A percentile compares a stretch with the other conserved stretches of the same genome.
Conservation (phyloP, 2,113 vertebrate species). For the Donacobius atricapilla region DNA sequence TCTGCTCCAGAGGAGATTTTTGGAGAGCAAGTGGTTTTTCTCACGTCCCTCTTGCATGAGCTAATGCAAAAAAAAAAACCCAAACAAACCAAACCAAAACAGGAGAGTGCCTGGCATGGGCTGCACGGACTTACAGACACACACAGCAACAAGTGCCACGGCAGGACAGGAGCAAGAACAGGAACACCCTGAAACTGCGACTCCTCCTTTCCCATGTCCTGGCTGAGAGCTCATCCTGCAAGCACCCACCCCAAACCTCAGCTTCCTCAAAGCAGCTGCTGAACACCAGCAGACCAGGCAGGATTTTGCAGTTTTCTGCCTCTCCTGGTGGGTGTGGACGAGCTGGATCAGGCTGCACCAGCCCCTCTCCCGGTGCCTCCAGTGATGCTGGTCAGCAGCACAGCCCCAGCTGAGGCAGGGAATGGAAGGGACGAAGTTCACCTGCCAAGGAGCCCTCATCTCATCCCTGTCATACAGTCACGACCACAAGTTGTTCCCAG, state of each 20-base stretch:
- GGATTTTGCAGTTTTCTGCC: neutral
- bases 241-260: neutral
- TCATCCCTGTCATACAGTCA: neutral
- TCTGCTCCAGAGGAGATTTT: neutral
- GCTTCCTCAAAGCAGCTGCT: neutral
- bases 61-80: neutral
- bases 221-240: neutral
- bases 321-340: neutral
- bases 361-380: neutral
- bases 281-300: neutral
- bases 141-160: neutral
- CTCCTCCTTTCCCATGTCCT: neutral
- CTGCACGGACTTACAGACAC: neutral
- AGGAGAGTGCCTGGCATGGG: neutral
- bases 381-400: neutral
- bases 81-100: neutral
- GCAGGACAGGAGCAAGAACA: neutral
- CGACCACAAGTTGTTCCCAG: neutral
- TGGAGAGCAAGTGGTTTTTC: neutral
- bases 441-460: neutral
- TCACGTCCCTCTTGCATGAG: neutral
- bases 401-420: neutral
- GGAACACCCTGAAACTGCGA: neutral
- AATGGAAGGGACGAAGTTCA: fast-evolving
- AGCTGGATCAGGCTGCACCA: neutral